phyloP scores from a whole-genome alignment of 2,797 vertebrate species.

The Sus cebifrons region DNA sequence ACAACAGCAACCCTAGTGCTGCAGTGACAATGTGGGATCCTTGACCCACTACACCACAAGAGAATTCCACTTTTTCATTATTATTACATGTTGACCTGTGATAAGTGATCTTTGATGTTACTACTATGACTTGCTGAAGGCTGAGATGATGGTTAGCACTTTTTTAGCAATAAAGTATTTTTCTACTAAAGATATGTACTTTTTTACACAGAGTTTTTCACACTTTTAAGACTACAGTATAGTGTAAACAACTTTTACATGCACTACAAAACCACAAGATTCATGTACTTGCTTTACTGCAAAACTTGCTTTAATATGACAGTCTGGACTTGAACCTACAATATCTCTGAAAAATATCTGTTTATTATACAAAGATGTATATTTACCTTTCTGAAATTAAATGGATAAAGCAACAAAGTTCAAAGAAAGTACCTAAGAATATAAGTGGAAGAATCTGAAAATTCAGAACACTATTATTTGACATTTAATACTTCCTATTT shows the following conservation, averaged over 20 bases:
- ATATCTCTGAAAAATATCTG: background rate
- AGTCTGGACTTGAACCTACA: background rate
- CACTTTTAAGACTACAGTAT: background rate
- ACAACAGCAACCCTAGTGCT: no score
- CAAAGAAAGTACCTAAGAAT: constrained; percentile 21
- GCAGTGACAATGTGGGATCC: no score
- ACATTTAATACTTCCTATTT: constrained; percentile 4
- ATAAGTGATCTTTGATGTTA: background rate
- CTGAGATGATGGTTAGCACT: background rate
- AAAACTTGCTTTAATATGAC: no score
- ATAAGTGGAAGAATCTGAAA: constrained; percentile 23
- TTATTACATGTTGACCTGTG: background rate
- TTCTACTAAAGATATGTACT: background rate
- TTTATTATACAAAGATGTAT: background rate
- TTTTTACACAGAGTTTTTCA: background rate
- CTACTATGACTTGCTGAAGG: background rate
- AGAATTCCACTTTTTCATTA: background rate
- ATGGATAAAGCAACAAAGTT: background rate
- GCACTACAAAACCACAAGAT: background rate
- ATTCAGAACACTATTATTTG: constrained; percentile 34
- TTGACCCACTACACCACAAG: no score
- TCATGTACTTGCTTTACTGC: background rate
- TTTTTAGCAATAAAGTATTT: background rate
- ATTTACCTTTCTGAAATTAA: constrained; percentile 48
- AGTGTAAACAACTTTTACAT: background rate